Base-by-base conservation (phyloP, 2,888 invertebrate species). In the Rotaria socialis region DNA sequence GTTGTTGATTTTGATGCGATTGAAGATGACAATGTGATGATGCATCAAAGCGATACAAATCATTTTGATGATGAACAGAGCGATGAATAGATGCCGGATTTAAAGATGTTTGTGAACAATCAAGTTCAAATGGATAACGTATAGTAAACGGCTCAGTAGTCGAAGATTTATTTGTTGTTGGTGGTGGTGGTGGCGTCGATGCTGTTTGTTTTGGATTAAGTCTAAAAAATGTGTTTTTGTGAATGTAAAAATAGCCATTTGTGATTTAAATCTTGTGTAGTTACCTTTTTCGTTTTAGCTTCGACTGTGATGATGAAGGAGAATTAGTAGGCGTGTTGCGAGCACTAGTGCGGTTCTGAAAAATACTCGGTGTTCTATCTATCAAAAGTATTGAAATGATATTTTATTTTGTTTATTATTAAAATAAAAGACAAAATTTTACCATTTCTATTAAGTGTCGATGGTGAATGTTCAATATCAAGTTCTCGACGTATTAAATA, bases 401-500 rank as follows among this genome's bases (percentile, higher is more conserved):
- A 22, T 55, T 55, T 3, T 50, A 50, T 11, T 11, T 11, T 8
- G 5, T 55, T 55, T 22, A 22, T 55, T 55, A 5, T 67, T 14
- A 5, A 35, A 27, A 14, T n/a, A 60, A 24, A 14, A 67, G 8
- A 56, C 2, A 6, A 24, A 67, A 35, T 35, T 67, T 67, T 35
- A 67, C 27, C 35, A 67, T 67, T 14, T 67, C 67, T 27, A 27
- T 2, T 14, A 19, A 67, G 67, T 67, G 67, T 67, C 2, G 35
- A 35, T 19, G 67, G 35, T 19, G 35, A 16, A 67, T 67, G 67
- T 19, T 67, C 35, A 35, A 35, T 19, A 35, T 35, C 67, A 19
- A 67, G 67, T 67, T 67, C 67, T 14, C 67, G 67, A 35, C 67
- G 67, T 67, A 67, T 67, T 19, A 67, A 35, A 67, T 67, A 67